Evolutionary conservation across 2,888 invertebrate genomes (phyloP).

Genomic region (Mesoligia furuncula): DNA sequence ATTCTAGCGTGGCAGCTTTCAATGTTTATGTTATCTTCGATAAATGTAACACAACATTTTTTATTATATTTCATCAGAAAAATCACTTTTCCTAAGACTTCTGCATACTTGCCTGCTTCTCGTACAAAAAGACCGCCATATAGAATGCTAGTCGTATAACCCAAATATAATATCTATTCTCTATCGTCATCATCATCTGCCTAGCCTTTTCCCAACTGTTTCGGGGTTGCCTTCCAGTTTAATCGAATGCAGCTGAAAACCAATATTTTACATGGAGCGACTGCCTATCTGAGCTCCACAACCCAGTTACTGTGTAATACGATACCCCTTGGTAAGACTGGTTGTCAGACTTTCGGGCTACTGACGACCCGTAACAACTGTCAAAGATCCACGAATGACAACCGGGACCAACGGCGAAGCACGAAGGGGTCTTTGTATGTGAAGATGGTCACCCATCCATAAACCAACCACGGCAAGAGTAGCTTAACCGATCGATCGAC

Average conservation of each 20-base stretch:
- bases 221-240: too few relatives aligned
- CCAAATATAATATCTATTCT: slow-evolving; percentile 13
- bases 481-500: too few relatives aligned
- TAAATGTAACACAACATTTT: background rate
- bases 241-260: too few relatives aligned
- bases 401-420: too few relatives aligned
- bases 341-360: background rate
- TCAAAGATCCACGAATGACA: background rate
- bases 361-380: background rate
- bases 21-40: background rate
- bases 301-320: background rate
- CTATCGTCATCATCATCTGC: background rate
- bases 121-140: background rate
- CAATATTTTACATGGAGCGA: too few relatives aligned
- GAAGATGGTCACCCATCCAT: too few relatives aligned
- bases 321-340: background rate
- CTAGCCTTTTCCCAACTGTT: too few relatives aligned
- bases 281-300: too few relatives aligned
- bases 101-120: background rate
- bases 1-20: background rate
- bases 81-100: background rate
- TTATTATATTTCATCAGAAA: background rate
- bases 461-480: too few relatives aligned
- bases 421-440: too few relatives aligned
- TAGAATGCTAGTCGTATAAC: slow-evolving; percentile 24